Conservation (phyloP, 2,888 invertebrate genomes). For the Leuctra nigra region DNA sequence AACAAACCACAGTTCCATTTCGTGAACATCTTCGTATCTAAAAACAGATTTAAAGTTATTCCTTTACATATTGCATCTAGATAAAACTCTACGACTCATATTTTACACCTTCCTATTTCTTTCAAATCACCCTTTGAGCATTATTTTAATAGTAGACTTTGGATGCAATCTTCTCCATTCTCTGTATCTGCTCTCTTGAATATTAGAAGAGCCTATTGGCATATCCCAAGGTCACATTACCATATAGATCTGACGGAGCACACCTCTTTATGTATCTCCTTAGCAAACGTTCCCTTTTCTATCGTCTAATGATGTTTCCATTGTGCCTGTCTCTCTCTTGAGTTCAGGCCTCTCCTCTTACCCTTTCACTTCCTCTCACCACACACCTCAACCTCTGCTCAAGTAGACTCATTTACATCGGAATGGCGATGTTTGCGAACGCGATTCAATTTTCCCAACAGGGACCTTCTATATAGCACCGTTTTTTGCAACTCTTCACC, state of each 20-base stretch:
- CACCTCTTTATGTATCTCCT: constrained; percentile 1
- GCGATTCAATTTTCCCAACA: constrained; percentile 15
- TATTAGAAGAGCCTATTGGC: no score
- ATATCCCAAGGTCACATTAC: not conserved
- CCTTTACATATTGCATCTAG: no score
- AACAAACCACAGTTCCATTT: no score
- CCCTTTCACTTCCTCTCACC: not conserved
- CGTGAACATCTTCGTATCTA: no score
- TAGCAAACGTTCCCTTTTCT: not conserved
- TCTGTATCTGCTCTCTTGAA: no score
- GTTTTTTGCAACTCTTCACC: constrained; percentile 16
- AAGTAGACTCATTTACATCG: constrained; percentile 10
- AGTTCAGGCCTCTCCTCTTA: not conserved
- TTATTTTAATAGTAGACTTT: no score
- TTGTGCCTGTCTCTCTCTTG: not conserved
- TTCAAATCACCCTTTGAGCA: no score
- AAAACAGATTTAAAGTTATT: no score
- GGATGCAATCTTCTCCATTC: no score
- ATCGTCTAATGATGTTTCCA: constrained; percentile 12
- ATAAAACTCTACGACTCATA: no score
- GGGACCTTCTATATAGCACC: constrained; percentile 5
- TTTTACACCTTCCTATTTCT: no score
- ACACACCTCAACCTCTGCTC: not conserved
- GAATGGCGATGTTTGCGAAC: constrained; percentile 18
- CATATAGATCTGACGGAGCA: not conserved